A percentile compares a stretch with the other conserved stretches of the same genome.
These are phyloP conservation scores for Alsophila aescularia DNA, from an alignment of 2,888 invertebrate species.

Conservation along the genomic window DNA sequence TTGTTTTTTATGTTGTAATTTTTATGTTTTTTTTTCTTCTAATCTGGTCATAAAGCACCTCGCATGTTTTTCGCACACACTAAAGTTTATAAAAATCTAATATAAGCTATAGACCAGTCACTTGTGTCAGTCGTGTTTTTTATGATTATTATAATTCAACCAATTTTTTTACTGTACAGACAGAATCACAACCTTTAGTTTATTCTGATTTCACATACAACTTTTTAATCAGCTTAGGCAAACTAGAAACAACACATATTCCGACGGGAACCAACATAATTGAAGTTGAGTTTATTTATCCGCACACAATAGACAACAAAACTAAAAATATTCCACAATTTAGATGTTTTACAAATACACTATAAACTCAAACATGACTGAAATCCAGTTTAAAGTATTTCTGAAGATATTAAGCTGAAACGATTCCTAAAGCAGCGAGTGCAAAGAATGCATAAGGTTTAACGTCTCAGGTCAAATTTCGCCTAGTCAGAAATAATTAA, in stretches of 20 bases:
- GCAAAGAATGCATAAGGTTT: slow-evolving; percentile 65
- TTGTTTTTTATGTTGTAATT: no score
- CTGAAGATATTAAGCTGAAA: slow-evolving; percentile 54
- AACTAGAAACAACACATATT: slow-evolving; percentile 38
- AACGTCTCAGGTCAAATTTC: slow-evolving; percentile 61
- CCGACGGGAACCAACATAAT: background rate
- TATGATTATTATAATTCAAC: no score
- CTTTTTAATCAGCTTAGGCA: slow-evolving; percentile 56
- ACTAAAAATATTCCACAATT: background rate
- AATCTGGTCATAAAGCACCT: no score
- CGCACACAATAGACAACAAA: background rate
- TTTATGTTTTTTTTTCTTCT: no score
- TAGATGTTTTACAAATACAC: slow-evolving; percentile 6
- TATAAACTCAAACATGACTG: slow-evolving; percentile 24
- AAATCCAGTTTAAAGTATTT: slow-evolving; percentile 46
- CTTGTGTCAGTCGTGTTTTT: no score
- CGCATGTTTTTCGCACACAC: no score
- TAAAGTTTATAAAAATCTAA: no score
- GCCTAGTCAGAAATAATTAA: slow-evolving; percentile 74
- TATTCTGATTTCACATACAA: slow-evolving; percentile 45
- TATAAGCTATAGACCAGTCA: no score
- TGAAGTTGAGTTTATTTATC: background rate
- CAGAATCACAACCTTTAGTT: slow-evolving; percentile 33
- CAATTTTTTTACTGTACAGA: background rate
- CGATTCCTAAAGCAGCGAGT: slow-evolving; percentile 51